Base-by-base conservation (phyloP, 2,797 vertebrate genomes). In the Danio albolineatus region DNA sequence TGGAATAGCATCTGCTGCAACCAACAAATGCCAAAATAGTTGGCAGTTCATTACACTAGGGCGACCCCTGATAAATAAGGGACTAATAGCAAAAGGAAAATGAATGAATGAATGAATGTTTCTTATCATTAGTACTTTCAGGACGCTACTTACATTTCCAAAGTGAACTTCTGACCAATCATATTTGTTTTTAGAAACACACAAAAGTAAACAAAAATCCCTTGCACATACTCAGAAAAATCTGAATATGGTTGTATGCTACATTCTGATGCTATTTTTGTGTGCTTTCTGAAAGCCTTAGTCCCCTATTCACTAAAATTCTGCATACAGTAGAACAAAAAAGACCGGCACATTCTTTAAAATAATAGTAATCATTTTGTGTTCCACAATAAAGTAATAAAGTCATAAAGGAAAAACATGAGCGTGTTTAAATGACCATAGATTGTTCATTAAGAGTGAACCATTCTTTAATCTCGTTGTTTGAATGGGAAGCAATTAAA, bases 371-470 rank as follows among this genome's bases (percentile, higher is more conserved):
- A 38, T 41, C n/a, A 12, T 54, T 71, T 41, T 41, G n/a, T 19
- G 36, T 54, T 71, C 28, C 49, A 54, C 36, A 71, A 16, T n/a
- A n/a, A 54, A 8, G 49, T 39, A 53, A 71, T 53, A 9, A 39
- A 17, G 49, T 46, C 46, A 19, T 51, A 41, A 16, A 54, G 49
- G 36, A 17, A 38, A 48, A 70, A 70, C 0, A 28, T 16, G 6
- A 54, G 48, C 54, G 16, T 71, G n/a, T 38, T 49, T 14, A 71
- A 71, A 71, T 41, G 10, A 56, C 7, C 12, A 19, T 19, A 53
- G 36, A 53, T 17, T 71, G 48, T 56, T 71, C 51, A 54, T 71
- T 71, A 56, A 19, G 51, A 56, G 49, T 56, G 16, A 2, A 17
- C 36, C 54, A 36, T 53, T 51, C 10, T 70, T 70, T 70, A 12